Evolutionary conservation across 2,797 vertebrate species (phyloP), one percentile per base, ranked within the genome.

Genomic region (Eutrigla gurnardus): DNA sequence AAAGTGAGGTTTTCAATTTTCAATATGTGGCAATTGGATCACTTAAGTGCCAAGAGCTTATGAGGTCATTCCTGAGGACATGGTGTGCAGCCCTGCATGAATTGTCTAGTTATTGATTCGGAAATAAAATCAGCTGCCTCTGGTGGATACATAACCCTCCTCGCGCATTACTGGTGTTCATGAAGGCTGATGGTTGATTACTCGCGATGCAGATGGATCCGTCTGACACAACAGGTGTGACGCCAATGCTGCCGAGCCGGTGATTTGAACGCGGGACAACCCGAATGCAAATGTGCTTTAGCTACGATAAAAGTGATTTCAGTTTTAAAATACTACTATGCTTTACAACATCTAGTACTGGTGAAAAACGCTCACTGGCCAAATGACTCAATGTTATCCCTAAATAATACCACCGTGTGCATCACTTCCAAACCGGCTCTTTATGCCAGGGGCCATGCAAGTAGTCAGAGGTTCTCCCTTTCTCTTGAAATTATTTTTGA

Each of bases 401-500:
- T 89, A 90, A 89, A 92, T 89, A 92, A 90, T 81, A 84, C 55
- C 75, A 54, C 65, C 25, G 45, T 35, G 77, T 75, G 89, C 88
- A 89, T 90, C 87, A 78, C 80, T 86, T 83, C 83, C 73, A 88
- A 90, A 84, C 82, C 80, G 77, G 80, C 75, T 88, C 85, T 66
- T 80, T 71, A 86, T 67, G 77, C 6, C 40, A 11, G 70, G 45
- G 88, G 91, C 89, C 77, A 87, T 87, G 88, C 88, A 86, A 84
- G 84, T 76, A 82, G 86, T 80, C 85, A 81, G 85, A 78, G 80
- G 83, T 81, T 83, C 86, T 84, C 79, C 81, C 73, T 83, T 86
- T 87, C 89, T 85, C 81, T 90, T 90, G 90, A 92, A 92, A 85
- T 86, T 88, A 84, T 82, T 89, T 93, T 91, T 93, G 90, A 92